These are phyloP conservation scores for Myocastor coypus DNA, from an alignment of 2,113 vertebrate species.

Conservation along the genomic window DNA sequence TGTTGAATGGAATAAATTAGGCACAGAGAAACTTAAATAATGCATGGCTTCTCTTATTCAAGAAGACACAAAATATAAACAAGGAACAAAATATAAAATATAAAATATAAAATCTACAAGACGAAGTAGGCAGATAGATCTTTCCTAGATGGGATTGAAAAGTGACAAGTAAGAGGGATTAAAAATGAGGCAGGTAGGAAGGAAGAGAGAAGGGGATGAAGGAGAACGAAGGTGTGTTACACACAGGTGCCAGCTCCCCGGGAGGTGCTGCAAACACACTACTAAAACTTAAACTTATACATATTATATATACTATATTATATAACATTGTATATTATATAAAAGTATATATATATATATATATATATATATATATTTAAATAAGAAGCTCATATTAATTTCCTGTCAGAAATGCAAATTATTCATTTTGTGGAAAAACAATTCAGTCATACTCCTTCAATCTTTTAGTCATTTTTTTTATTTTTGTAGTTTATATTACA, in stretches of 20 bases:
- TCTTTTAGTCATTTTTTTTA: neutral
- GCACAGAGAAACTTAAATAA: neutral
- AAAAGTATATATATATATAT: neutral
- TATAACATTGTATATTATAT: too few species aligned
- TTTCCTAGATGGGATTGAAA: neutral
- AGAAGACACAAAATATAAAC: neutral
- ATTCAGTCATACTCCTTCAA: neutral
- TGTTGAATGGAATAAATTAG: neutral
- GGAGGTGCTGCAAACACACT: neutral
- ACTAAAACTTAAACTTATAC: neutral
- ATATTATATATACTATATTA: too few species aligned
- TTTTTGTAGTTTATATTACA: neutral
- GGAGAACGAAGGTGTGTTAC: neutral
- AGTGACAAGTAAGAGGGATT: neutral
- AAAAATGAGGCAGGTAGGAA: neutral
- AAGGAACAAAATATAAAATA: neutral
- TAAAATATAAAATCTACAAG: neutral
- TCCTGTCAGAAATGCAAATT: constrained; percentile 10
- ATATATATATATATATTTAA: neutral
- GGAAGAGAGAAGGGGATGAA: neutral
- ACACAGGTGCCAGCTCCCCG: neutral
- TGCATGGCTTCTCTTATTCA: neutral
- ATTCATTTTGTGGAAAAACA: neutral
- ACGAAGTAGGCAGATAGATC: neutral
- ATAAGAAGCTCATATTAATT: neutral